Conservation (phyloP, 30 jellyfish, hydroid and myxozoan genomes). For the Cassiopea andromeda region DNA sequence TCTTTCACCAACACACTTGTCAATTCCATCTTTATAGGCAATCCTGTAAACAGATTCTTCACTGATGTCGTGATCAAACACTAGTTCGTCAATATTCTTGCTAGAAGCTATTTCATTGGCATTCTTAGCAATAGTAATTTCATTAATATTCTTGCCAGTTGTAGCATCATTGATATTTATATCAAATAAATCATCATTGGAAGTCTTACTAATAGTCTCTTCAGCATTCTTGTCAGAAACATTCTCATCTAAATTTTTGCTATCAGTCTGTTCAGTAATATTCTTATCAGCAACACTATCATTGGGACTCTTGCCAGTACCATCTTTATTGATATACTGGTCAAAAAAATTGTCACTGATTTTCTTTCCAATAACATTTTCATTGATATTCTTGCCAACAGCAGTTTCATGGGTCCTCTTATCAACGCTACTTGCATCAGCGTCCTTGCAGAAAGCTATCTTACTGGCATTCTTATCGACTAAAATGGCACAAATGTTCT, state of each 20-base stretch:
- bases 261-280: background rate
- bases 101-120: background rate
- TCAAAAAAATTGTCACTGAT: background rate
- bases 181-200: background rate
- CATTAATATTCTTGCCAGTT: background rate
- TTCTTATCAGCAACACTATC: background rate
- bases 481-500: too few species aligned
- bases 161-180: too few species aligned
- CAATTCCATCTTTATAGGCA: too few species aligned
- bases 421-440: background rate
- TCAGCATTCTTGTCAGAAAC: background rate
- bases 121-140: background rate
- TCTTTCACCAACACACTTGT: too few species aligned
- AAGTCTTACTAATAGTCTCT: background rate
- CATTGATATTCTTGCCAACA: background rate
- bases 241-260: background rate
- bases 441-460: background rate
- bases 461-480: background rate
- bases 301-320: background rate
- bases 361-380: background rate
- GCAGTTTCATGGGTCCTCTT: too few species aligned
- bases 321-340: background rate
- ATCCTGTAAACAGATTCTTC: too few species aligned
- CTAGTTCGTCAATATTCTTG: too few species aligned
- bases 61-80: too few species aligned